phyloP scores from a whole-genome alignment of 1,140 invertebrate genomes.

The Heliothis subflexa region DNA sequence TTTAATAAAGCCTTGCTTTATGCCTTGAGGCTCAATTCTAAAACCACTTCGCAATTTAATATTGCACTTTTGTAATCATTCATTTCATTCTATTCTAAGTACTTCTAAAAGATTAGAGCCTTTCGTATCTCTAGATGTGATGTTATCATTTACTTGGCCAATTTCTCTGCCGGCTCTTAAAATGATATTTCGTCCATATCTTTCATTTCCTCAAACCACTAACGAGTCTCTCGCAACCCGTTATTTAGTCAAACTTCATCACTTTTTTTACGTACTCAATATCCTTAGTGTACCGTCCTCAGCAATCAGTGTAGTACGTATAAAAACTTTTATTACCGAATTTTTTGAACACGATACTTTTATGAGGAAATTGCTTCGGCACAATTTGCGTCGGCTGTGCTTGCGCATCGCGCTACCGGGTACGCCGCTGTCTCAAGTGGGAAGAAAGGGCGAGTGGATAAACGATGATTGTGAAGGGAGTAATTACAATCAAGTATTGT shows the following conservation, averaged over 20 bases:
- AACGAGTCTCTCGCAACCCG: conserved; percentile 9
- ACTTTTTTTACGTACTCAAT: conserved; percentile 11
- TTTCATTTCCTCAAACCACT: conserved; percentile 8
- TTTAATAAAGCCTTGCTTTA: not conserved
- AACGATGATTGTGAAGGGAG: conserved; percentile 27
- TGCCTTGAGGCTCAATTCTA: not conserved
- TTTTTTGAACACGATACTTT: conserved; percentile 40
- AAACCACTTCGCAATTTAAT: not conserved
- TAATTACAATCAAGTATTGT: conserved; percentile 6
- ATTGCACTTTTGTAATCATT: not conserved
- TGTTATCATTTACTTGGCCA: too few relatives aligned
- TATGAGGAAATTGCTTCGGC: conserved; percentile 47
- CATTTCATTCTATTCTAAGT: too few relatives aligned
- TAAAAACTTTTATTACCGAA: conserved; percentile 6
- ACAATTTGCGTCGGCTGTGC: conserved; percentile 44
- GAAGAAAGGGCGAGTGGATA: conserved; percentile 9
- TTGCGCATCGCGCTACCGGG: conserved; percentile 43
- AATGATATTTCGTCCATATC: conserved; percentile 1
- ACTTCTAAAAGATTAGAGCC: too few relatives aligned
- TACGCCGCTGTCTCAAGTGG: conserved; percentile 12
- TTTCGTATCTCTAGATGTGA: too few relatives aligned
- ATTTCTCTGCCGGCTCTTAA: not conserved
- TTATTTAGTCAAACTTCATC: conserved; percentile 13
- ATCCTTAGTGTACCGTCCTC: not conserved
- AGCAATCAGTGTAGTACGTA: conserved; percentile 7